These are phyloP conservation scores for Dorcus parallelipipedus DNA, from an alignment of 2,888 invertebrate genomes.

Conservation along the genomic window DNA sequence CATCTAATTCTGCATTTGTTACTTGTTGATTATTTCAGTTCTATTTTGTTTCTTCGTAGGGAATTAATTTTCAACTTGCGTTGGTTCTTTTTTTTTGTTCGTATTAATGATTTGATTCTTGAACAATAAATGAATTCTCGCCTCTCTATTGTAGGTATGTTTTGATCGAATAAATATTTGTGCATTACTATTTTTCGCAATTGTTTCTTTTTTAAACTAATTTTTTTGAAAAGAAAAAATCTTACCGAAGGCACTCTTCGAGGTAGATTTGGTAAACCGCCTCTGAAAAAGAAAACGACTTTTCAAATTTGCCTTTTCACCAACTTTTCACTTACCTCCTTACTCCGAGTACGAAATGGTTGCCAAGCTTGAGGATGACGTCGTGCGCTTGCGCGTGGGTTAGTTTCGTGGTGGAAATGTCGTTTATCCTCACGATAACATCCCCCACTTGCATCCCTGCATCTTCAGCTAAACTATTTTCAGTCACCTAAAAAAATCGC, in stretches of 20 bases:
- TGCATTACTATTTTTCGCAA: too few relatives aligned
- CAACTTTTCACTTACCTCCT: constrained; percentile 56
- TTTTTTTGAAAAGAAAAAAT: neutral
- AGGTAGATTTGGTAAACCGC: constrained; percentile 24
- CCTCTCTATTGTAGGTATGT: too few relatives aligned
- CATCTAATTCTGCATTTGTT: too few relatives aligned
- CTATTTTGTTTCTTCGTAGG: too few relatives aligned
- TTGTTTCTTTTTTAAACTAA: too few relatives aligned
- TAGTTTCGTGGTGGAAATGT: constrained; percentile 62
- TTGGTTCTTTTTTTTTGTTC: too few relatives aligned
- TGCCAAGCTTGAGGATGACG: constrained; percentile 66
- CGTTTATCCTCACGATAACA: constrained; percentile 73
- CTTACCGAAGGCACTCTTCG: constrained; percentile 17
- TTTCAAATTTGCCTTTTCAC: neutral
- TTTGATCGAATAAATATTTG: too few relatives aligned
- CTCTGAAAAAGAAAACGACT: constrained; percentile 24
- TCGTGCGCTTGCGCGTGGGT: constrained; percentile 77
- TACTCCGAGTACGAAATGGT: constrained; percentile 67
- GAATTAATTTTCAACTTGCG: too few relatives aligned
- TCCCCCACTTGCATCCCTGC: constrained; percentile 85
- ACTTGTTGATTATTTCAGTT: too few relatives aligned
- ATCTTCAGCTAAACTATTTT: constrained; percentile 76
- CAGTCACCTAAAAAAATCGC: constrained; percentile 62
- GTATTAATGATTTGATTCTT: too few relatives aligned
- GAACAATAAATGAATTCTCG: too few relatives aligned